Base-by-base conservation (phyloP, 2,113 vertebrate genomes). In the Oreochromis aureus region DNA sequence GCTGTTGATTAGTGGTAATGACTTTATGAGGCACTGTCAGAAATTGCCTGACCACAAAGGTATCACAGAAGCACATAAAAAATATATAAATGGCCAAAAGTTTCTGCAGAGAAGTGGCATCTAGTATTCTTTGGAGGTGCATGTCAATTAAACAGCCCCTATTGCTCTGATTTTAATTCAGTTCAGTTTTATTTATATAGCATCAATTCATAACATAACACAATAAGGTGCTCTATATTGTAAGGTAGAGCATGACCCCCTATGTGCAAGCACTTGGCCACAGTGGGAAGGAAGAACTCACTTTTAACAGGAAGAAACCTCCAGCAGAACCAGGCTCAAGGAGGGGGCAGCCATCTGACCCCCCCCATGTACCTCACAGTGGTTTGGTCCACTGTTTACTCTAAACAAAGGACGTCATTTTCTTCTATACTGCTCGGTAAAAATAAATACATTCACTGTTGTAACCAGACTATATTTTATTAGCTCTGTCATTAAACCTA, bases 1-100 rank as follows among this genome's bases (percentile, higher is more conserved):
- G 24, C 19, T 80, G 76, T 80, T 80, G 58, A 66, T 66, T 86
- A 27, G 84, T 46, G 12, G 27, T 84, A 59, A 46, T 59, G 39
- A 78, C 83, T 76, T 84, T 58, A 16, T n/a, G 53, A 58, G 36
- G 44, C 56, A 16, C 24, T 56, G 53, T 80, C 48, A 80, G 51
- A 54, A 54, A 80, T 36, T 34, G 0, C 19, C 44, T 19, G 30
- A 51, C 44, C 44, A 51, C 44, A 76, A 32, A 76, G 44, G 24
- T 48, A 76, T 84, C 27, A 51, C 24, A 36, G 76, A 59, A 79
- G 6, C 27, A 1, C 44, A 63, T 85, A 56, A 3, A 12, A 34
- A 58, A 76, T 46, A 54, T 27, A 46, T 41, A 73, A 46, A 46
- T 30, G 24, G 0, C 39, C 46, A 27, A 51, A 85, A n/a, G 44